A percentile compares a stretch with the other conserved stretches of the same genome.
Conservation (phyloP, 2,797 vertebrate species). For the Bufotes viridis region DNA sequence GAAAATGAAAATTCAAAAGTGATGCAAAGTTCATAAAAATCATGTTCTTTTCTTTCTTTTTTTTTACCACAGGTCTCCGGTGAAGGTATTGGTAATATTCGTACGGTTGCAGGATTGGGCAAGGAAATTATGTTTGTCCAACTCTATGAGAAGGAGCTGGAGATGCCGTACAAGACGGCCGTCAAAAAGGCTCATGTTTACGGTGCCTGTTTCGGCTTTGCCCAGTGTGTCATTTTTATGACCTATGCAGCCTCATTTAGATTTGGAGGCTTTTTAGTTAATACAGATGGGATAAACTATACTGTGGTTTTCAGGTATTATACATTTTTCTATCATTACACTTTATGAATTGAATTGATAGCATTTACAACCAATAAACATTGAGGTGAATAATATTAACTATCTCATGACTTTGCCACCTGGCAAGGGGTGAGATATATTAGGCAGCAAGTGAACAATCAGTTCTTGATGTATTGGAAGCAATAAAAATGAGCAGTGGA, state of each 20-base stretch:
- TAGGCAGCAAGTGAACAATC: no score
- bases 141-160: slow-evolving; percentile 80
- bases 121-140: slow-evolving; percentile 87
- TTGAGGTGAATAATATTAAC: no score
- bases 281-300: slow-evolving; percentile 87
- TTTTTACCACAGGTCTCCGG: slow-evolving; percentile 79
- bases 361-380: no score
- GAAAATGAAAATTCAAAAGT: not conserved
- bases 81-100: slow-evolving; percentile 93
- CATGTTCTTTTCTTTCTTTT: not conserved
- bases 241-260: slow-evolving; percentile 92
- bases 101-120: slow-evolving; percentile 92
- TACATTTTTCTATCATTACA: not conserved
- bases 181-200: slow-evolving; percentile 89
- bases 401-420: no score
- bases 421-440: no score
- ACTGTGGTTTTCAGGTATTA: slow-evolving; percentile 92
- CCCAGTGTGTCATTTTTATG: slow-evolving; percentile 89
- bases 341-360: not conserved
- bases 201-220: slow-evolving; percentile 88
- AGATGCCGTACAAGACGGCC: slow-evolving; percentile 80
- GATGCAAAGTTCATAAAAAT: not conserved
- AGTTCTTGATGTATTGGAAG: no score
- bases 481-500: no score
- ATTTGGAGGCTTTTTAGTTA: slow-evolving; percentile 91